Evolutionary conservation across 2,797 vertebrate species (phyloP).

Genomic region (Syndactyla subalaris): DNA sequence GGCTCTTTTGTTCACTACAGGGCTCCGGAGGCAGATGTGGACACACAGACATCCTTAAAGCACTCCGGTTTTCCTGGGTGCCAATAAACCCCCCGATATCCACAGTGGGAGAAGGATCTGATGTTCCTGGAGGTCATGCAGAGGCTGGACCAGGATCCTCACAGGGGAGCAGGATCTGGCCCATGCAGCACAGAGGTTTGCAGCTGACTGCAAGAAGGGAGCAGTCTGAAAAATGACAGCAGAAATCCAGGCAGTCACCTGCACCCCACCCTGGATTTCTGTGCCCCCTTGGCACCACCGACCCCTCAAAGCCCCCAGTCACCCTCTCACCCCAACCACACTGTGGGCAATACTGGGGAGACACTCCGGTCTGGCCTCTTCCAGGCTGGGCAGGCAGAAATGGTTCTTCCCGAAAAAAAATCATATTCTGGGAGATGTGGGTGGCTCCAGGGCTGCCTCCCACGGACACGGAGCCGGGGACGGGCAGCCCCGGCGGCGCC

Average conservation of each 20-base stretch:
- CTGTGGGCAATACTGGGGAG: rapidly evolving
- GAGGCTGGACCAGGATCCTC: neutral
- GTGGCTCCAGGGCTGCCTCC: neutral
- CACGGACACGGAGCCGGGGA: rapidly evolving
- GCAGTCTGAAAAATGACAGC: conserved; percentile 41
- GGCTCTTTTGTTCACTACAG: conserved; percentile 9
- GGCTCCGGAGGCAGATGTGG: neutral
- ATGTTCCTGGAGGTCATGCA: neutral
- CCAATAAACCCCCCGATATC: neutral
- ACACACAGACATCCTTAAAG: neutral
- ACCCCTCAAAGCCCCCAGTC: neutral
- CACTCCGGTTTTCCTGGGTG: neutral
- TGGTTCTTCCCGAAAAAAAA: rapidly evolving
- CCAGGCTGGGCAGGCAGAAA: neutral
- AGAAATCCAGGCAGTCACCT: conserved; percentile 66
- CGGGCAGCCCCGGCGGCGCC: neutral
- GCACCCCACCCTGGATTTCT: neutral
- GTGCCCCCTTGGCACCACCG: rapidly evolving
- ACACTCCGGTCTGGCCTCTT: neutral
- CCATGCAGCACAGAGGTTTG: neutral
- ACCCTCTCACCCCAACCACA: neutral
- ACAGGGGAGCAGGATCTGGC: neutral
- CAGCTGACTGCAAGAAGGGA: conserved; percentile 65
- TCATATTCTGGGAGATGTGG: neutral
- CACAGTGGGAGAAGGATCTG: neutral